phyloP scores from a whole-genome alignment of 2,888 invertebrate species.

The Hemaris fuciformis region DNA sequence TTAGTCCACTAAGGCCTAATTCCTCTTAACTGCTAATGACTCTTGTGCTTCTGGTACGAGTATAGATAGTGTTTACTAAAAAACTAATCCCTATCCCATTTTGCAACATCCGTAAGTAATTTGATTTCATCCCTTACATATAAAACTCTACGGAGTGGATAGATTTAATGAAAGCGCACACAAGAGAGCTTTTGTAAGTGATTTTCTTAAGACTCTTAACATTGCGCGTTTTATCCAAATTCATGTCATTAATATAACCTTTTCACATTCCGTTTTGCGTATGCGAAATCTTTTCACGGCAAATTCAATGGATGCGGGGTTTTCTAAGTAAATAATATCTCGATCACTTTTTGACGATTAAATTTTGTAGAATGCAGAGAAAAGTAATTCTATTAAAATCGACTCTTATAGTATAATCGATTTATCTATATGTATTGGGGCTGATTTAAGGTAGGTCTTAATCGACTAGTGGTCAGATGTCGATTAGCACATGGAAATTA shows the following conservation, averaged over 20 bases:
- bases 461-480: too few relatives aligned
- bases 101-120: neutral
- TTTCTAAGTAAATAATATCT: neutral
- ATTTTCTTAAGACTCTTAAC: neutral
- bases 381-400: neutral
- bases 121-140: neutral
- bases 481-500: too few relatives aligned
- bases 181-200: neutral
- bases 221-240: neutral
- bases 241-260: constrained; percentile 4
- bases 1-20: too few relatives aligned
- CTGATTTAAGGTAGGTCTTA: too few relatives aligned
- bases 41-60: too few relatives aligned
- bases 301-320: neutral
- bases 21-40: too few relatives aligned
- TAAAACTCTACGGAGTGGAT: neutral
- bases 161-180: constrained; percentile 1
- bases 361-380: neutral
- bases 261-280: neutral
- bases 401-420: neutral
- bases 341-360: constrained; percentile 1
- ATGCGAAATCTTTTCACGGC: neutral
- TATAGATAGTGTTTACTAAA: neutral
- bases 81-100: too few relatives aligned
- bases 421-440: neutral